Percentiles rank a stretch among this genome's conserved stretches.
Conservation (phyloP, 1,140 invertebrate species). For the Solen grandis region DNA sequence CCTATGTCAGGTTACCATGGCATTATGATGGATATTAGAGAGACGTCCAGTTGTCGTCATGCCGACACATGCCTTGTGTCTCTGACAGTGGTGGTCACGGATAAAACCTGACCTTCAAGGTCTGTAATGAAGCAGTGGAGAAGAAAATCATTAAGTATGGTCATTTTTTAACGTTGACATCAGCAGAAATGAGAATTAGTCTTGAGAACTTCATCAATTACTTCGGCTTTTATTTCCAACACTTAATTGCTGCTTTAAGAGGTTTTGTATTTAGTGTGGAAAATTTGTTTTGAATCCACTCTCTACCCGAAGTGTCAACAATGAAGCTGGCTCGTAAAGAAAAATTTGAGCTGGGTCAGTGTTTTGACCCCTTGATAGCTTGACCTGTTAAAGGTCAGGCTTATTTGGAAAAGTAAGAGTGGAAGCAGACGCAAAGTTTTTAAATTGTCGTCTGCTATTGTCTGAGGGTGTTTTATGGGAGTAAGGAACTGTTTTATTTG, state of each 20-base stretch:
- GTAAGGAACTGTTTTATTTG: slow-evolving; percentile 3
- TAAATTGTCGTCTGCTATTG: slow-evolving; percentile 15
- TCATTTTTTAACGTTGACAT: neutral
- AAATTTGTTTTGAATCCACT: neutral
- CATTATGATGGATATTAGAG: too few species aligned
- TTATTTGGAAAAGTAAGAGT: slow-evolving; percentile 36
- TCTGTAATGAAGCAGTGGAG: too few species aligned
- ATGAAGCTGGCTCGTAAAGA: slow-evolving; percentile 19
- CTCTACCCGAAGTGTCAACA: neutral
- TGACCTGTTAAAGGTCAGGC: slow-evolving; percentile 13
- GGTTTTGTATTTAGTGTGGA: slow-evolving; percentile 34
- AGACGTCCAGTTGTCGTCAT: too few species aligned
- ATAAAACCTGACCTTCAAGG: too few species aligned
- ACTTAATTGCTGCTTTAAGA: slow-evolving; percentile 26
- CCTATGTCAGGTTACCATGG: too few species aligned
- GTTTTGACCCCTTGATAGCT: slow-evolving; percentile 2
- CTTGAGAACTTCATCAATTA: slow-evolving; percentile 21
- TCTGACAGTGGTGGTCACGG: too few species aligned
- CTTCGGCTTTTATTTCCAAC: neutral
- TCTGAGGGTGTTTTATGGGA: neutral
- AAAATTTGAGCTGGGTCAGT: slow-evolving; percentile 40
- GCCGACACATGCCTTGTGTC: too few species aligned
- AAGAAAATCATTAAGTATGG: neutral
- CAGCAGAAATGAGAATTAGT: slow-evolving; percentile 4
- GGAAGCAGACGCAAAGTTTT: neutral